These are phyloP conservation scores for Sebastes alutus DNA, from an alignment of 2,797 vertebrate species.

Conservation along the genomic window DNA sequence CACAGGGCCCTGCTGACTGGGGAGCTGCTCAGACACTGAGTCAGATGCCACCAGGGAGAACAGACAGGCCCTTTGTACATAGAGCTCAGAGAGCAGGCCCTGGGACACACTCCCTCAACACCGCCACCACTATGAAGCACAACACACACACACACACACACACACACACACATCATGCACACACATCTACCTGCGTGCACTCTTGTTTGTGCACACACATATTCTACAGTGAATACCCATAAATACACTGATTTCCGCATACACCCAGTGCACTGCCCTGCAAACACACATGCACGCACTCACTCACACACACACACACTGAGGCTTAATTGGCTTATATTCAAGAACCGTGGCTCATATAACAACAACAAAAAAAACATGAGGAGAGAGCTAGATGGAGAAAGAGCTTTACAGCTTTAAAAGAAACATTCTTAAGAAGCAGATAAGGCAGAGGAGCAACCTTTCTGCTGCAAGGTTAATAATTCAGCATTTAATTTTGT, in stretches of 20 bases:
- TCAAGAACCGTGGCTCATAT: neutral
- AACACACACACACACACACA: constrained; percentile 32
- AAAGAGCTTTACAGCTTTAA: neutral
- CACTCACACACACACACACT: neutral
- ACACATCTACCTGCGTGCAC: constrained; percentile 22
- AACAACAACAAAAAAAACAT: neutral
- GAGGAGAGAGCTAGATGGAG: neutral
- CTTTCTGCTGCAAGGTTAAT: constrained; percentile 12
- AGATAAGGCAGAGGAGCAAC: neutral
- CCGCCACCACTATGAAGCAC: constrained; percentile 85
- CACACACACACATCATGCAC: constrained; percentile 10
- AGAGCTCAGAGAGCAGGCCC: constrained; percentile 58
- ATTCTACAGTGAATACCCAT: constrained; percentile 21
- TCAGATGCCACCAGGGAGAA: constrained; percentile 82
- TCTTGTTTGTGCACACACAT: constrained; percentile 29
- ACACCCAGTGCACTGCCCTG: neutral
- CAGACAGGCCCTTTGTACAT: constrained; percentile 76
- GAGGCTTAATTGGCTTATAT: constrained; percentile 40
- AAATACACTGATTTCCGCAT: constrained; percentile 3
- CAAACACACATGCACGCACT: neutral
- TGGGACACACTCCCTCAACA: constrained; percentile 88
- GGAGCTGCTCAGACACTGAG: constrained; percentile 84
- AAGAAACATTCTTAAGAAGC: neutral
- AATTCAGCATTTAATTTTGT: constrained; percentile 2
- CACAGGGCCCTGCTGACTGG: constrained; percentile 72